phyloP scores from a whole-genome alignment of 1,140 invertebrate genomes.

The Bathynomus jamesi region DNA sequence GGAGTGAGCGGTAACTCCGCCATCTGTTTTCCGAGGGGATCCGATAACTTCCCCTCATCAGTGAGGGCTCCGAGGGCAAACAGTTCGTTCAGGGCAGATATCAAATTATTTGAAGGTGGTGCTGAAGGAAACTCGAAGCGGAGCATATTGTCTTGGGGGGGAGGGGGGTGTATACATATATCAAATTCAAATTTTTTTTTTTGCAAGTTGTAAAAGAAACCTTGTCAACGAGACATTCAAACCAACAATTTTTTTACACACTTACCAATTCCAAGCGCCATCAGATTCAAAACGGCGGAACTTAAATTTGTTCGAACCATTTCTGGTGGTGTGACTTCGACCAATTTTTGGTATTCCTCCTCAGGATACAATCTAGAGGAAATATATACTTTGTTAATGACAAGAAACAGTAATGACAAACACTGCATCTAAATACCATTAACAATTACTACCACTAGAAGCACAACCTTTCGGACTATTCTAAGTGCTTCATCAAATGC shows the following conservation, averaged over 20 bases:
- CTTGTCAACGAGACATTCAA: not conserved
- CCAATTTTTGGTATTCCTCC: slow-evolving; percentile 61
- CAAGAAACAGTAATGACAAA: not conserved
- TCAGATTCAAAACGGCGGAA: slow-evolving; percentile 78
- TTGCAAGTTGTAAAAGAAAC: too few relatives aligned
- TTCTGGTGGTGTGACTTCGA: slow-evolving; percentile 70
- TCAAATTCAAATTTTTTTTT: too few relatives aligned
- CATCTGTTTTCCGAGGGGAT: slow-evolving; percentile 72
- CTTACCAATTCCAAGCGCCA: slow-evolving; percentile 80
- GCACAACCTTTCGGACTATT: too few relatives aligned
- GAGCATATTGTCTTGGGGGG: slow-evolving; percentile 41
- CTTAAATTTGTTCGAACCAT: slow-evolving; percentile 85
- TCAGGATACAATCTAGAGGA: slow-evolving; percentile 50
- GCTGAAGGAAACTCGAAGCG: slow-evolving; percentile 76
- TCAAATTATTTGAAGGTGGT: slow-evolving; percentile 81
- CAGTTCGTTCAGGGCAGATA: slow-evolving; percentile 75
- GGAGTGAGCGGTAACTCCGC: slow-evolving; percentile 88
- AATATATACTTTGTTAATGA: not conserved
- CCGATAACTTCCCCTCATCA: slow-evolving; percentile 66
- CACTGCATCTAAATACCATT: not conserved
- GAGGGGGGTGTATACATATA: too few relatives aligned
- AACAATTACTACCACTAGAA: slow-evolving; percentile 13
- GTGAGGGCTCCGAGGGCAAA: slow-evolving; percentile 81
- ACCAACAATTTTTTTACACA: not conserved
- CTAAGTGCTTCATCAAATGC: too few relatives aligned